Evolutionary conservation across 2,888 invertebrate species (phyloP).

Genomic region (Drosophila acutilabella): DNA sequence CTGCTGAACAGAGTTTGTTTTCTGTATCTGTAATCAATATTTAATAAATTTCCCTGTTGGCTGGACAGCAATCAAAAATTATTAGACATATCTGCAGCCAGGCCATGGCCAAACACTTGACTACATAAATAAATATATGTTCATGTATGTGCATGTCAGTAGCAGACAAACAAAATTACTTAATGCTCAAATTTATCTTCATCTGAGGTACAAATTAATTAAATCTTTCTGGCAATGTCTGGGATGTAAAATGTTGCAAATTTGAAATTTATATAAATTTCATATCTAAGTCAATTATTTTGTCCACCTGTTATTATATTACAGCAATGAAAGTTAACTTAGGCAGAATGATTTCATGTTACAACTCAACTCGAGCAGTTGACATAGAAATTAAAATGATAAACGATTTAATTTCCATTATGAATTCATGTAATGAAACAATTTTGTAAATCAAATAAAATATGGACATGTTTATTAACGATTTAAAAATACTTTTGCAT

Average conservation of each 20-base stretch:
- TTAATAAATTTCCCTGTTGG: constrained; percentile 54
- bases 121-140: not conserved
- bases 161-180: constrained; percentile 21
- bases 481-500: not conserved
- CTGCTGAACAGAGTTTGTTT: constrained; percentile 15
- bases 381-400: not conserved
- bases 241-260: constrained; percentile 14
- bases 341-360: not conserved
- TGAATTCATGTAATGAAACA: not conserved
- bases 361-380: not conserved
- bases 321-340: constrained; percentile 6
- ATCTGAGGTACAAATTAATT: constrained; percentile 43
- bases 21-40: constrained; percentile 59
- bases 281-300: constrained; percentile 31
- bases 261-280: constrained; percentile 32
- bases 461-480: not conserved
- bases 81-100: constrained; percentile 45
- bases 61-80: constrained; percentile 38
- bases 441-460: not conserved
- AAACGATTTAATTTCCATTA: not conserved
- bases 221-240: constrained; percentile 26
- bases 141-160: not conserved
- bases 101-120: not conserved
- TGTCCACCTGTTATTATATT: constrained; percentile 32
- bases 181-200: constrained; percentile 26